Evolutionary conservation across 1,140 invertebrate species (phyloP), one percentile per base, ranked within the genome.

Genomic region (Frieseomelitta varia): DNA sequence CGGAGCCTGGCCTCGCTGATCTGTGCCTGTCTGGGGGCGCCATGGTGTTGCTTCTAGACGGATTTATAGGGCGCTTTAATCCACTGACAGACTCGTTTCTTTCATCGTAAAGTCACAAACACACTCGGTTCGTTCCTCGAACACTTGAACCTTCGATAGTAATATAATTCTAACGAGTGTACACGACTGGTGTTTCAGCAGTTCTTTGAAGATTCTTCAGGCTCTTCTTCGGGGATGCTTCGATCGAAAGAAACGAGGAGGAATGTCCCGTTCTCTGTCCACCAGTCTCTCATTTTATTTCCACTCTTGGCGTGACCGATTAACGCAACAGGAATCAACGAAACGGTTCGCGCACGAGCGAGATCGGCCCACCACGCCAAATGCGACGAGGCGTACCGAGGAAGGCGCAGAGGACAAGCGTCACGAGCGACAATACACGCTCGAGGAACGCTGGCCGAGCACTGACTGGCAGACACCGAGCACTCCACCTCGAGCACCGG

Each of bases 11-110:
- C 74, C 92, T 91, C 72, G 91, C 85, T 74, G 91, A 89, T 88
- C 92, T 89, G 86, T 91, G 89, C 78, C 91, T 93, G 86, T 94
- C 92, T 80, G 93, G 93, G 81, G 93, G 93, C 91, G 93, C 93
- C 93, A 94, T 94, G 77, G 55, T 67, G 79, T 78, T 61, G 21
- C 65, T 72, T 84, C 61, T 65, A 24, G 17, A n/a, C 51, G 39
- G 34, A 12, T 73, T 15, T 58, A 51, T 8, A 4, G 2, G 80
- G 30, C 58, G 67, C 39, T 30, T 85, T 81, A 85, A 85, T 85
- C 84, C 84, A 85, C 53, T 55, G 63, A 47, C 27, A 21, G 51
- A 27, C 27, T 27, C 69, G 39, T 68, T 75, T 68, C 84, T 81
- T 53, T 85, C 79, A 85, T 85, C 72, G 53, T 65, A 81, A 53